Evolutionary conservation across 2,797 vertebrate species (phyloP), one percentile per base, ranked within the genome.

Genomic region (Mycteria americana): DNA sequence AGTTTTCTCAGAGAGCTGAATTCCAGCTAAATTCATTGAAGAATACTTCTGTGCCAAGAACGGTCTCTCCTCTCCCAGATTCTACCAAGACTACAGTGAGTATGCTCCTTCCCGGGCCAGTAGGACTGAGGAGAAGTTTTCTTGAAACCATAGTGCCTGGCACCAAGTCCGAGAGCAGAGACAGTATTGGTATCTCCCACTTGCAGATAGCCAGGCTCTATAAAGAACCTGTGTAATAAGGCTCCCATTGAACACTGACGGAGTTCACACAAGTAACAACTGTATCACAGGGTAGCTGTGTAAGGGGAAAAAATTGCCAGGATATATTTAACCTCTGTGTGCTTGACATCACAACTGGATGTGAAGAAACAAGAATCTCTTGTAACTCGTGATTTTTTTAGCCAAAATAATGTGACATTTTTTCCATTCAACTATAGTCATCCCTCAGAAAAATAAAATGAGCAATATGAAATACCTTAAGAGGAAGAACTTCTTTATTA

Each of bases 401-500:
- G 10, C 9, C 45, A 82, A 95, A 82, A 74, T n/a, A 70, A 46
- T 0, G 2, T 0, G 2, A 28, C 1, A 3, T 30, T 46, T 84
- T 89, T 89, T 33, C 31, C 23, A 59, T 9, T 77, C 25, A 31
- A 24, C n/a, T 45, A 27, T 9, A 88, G 28, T 35, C 2, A 85
- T 41, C 27, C 16, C 65, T 69, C 45, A 85, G 51, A 90, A 50
- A 54, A 67, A 70, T 7, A 56, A 81, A 90, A 41, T 5, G 0
- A 70, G 50, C 21, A 51, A 37, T 48, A 80, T 4, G 4, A 89
- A 81, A 75, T 95, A 99, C 98, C 98, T 99, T 99, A 60, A 99
- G 98, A 27, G 99, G 99, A 93, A 99, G 98, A 67, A 98, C 98
- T 97, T 99, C 99, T 97, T 98, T 99, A 97, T 99, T 99, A 96